Base-by-base conservation (phyloP, 2,797 vertebrate species). In the Odontamblyopus lacepedii region DNA sequence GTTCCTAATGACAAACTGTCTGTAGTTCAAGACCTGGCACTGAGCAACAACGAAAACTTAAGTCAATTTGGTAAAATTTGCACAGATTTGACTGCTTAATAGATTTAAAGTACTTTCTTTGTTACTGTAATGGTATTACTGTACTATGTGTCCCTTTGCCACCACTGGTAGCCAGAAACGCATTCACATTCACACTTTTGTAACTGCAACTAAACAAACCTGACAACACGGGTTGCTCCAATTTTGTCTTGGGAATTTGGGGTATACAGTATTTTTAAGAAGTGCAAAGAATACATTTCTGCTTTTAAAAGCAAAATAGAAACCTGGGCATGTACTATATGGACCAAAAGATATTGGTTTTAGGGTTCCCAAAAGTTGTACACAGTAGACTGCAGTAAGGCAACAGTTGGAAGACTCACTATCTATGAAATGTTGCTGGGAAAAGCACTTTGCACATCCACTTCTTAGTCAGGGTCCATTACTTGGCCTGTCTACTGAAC, bases 401-500 rank as follows among this genome's bases (percentile, higher is more conserved):
- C 62, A 63, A 35, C 62, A 23, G n/a, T 2, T 16, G 38, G 9
- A 64, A 48, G 44, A 48, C 35, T 48, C 44, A 48, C 12, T 48
- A 38, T 38, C 35, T 48, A 48, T 48, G 44, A 23, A 66, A 66
- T 50, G 63, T 51, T 50, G 23, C 26, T 64, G 35, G n/a, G 18
- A 66, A 66, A 29, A 51, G 26, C 44, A 66, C 26, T 66, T 50
- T 66, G 26, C 26, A 51, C 15, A 64, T 26, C 38, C 35, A 19
- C 35, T 63, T 63, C 62, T 63, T 41, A 12, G 35, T 41, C 19
- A 59, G 19, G 50, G 26, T 51, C 63, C 63, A 51, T 66, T 50
- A 29, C 26, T 65, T 48, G 6, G 29, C 30, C 29, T 61, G 13
- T 29, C 12, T 6, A 19, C 32, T 9, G 38, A 44, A 44, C 35